Evolutionary conservation across 2,888 invertebrate genomes (phyloP).

Genomic region (Dorcus parallelipipedus): DNA sequence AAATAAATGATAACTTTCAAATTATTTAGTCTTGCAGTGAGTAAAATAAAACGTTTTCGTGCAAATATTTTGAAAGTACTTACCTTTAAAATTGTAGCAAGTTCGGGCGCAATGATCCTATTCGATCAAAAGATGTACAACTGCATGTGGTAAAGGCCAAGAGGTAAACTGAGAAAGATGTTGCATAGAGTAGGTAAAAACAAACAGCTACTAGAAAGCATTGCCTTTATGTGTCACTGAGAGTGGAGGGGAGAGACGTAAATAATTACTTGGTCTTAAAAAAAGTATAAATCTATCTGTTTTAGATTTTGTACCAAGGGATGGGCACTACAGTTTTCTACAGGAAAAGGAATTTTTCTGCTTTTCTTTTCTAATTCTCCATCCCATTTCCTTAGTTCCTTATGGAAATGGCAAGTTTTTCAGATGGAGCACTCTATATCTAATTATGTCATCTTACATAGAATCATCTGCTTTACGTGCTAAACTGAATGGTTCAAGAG

Average conservation of each 20-base stretch:
- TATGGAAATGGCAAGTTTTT: no score
- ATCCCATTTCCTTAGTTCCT: no score
- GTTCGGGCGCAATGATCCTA: constrained; percentile 5
- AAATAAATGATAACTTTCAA: background rate
- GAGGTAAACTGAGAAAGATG: background rate
- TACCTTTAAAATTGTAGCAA: background rate
- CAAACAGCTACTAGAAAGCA: background rate
- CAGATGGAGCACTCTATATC: no score
- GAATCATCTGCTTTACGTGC: no score
- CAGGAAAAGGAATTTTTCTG: no score
- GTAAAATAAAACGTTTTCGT: background rate
- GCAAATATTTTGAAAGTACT: background rate
- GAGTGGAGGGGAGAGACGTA: background rate
- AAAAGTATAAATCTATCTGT: no score
- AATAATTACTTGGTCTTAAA: no score
- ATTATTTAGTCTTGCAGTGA: background rate
- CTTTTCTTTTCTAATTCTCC: no score
- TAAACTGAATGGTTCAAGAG: no score
- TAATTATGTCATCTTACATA: no score
- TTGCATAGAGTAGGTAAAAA: background rate
- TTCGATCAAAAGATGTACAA: background rate
- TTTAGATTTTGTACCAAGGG: no score
- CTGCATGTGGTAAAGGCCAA: background rate
- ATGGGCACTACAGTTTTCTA: no score
- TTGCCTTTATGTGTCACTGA: background rate